These are phyloP conservation scores for Cosmopolites sordidus DNA, from an alignment of 2,888 invertebrate species.

Conservation along the genomic window DNA sequence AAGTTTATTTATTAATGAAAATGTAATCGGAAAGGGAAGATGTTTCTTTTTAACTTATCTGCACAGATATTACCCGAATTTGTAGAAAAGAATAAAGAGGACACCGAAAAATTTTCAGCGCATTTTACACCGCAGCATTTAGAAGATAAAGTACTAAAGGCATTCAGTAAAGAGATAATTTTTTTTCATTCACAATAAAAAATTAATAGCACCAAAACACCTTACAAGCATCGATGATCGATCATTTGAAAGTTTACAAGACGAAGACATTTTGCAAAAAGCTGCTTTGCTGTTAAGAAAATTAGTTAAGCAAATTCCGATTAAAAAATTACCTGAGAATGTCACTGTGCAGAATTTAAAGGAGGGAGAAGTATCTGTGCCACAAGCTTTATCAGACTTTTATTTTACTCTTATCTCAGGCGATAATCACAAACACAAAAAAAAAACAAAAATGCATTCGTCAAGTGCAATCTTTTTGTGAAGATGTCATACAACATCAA, in stretches of 20 bases:
- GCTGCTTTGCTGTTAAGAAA: conserved; percentile 29
- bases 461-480: conserved; percentile 3
- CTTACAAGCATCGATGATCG: conserved; percentile 24
- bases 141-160: too few species aligned
- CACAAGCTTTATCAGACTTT: conserved; percentile 22
- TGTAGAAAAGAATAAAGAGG: conserved; percentile 14
- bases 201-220: conserved; percentile 31
- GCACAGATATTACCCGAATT: not conserved
- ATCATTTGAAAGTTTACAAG: conserved; percentile 30
- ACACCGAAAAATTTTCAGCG: conserved; percentile 26
- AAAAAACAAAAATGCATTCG: conserved; percentile 11
- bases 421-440: conserved; percentile 13
- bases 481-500: not conserved
- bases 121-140: conserved; percentile 31
- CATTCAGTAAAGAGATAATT: conserved; percentile 27
- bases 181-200: conserved; percentile 32
- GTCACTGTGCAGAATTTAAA: conserved; percentile 28
- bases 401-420: conserved; percentile 23
- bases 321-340: conserved; percentile 30
- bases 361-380: conserved; percentile 23
- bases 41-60: not conserved
- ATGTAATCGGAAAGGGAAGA: not conserved
- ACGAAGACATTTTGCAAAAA: too few species aligned
- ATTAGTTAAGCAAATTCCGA: conserved; percentile 29
- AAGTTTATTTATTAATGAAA: not conserved